A percentile compares a stretch with the other conserved stretches of the same genome.
Evolutionary conservation across 1,140 invertebrate genomes (phyloP).

Genomic region (Pseudoatta argentina): DNA sequence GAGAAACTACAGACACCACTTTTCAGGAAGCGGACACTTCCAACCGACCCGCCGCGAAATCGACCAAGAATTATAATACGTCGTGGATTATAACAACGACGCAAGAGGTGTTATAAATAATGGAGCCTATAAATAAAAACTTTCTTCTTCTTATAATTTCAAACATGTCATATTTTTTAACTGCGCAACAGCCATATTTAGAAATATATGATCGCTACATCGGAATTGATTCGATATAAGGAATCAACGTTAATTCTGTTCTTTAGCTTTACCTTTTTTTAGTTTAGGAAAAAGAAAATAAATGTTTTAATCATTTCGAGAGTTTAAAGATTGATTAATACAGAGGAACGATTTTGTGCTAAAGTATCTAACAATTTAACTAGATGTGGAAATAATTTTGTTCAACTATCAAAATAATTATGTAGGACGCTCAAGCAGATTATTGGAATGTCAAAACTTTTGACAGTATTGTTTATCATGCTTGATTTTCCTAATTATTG

Average conservation of each 20-base stretch:
- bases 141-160: background rate
- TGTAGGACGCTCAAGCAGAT: too few species aligned
- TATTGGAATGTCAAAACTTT: too few species aligned
- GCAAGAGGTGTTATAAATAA: constrained; percentile 11
- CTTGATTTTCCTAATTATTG: too few species aligned
- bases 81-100: constrained; percentile 39
- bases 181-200: background rate
- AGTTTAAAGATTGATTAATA: background rate
- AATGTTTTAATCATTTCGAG: background rate
- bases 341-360: too few species aligned
- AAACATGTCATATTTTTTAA: constrained; percentile 31
- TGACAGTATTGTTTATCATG: too few species aligned
- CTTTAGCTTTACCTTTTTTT: background rate
- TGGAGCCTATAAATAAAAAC: constrained; percentile 28
- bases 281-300: background rate
- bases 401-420: too few species aligned
- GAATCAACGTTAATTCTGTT: background rate
- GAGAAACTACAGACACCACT: constrained; percentile 50
- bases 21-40: constrained; percentile 44
- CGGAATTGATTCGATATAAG: background rate
- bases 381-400: too few species aligned
- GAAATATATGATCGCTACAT: background rate
- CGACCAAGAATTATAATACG: constrained; percentile 40
- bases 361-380: too few species aligned
- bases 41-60: constrained; percentile 29